Base-by-base conservation (phyloP, 2,888 invertebrate genomes). In the Galerucella pusilla region DNA sequence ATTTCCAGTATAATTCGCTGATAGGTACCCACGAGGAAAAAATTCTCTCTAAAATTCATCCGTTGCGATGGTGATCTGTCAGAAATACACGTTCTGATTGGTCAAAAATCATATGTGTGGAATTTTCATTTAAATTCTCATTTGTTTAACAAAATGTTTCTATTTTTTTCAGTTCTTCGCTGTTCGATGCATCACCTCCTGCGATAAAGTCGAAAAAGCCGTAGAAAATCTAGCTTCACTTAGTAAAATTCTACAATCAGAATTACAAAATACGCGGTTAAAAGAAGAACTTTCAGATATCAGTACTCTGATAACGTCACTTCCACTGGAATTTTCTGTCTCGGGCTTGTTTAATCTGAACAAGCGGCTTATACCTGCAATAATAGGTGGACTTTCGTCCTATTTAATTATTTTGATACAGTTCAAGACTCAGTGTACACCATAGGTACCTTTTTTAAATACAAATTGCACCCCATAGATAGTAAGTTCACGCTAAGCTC, bases 341-440 rank as follows among this genome's bases (percentile, higher is more conserved):
- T 65, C 12, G 3, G 65, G 65, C 1, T 46, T 65, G 14, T 45
- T 65, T 25, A 45, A 45, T 7, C 4, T 65, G 10, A 65, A 65
- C 25, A 65, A 65, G 16, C 45, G n/a, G 49, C 65, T 65, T 12
- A 65, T 65, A n/a, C 65, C 65, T 7, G 45, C 45, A n/a, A 45
- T 65, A 25, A 49, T 49, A 46, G 28, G 49, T 16, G 65, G 45
- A 20, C n/a, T 65, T 46, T 46, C 65, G 16, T 46, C 65, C 2
- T 65, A 65, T 65, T 25, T 65, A 45, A 65, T 65, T 20, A 65
- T 65, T 46, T 16, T 65, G 42, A 65, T 65, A 46, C 65, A 65
- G 45, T 65, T 65, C 49, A 65, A 28, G 2, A 0, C n/a, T 63
- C 11, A 49, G 11, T 49, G 49, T 49, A 49, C 5, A 49, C 49